Percentiles rank a stretch among this genome's conserved stretches.
Evolutionary conservation across 2,113 vertebrate genomes (phyloP).

Genomic region (Pachypanchax playfairii): DNA sequence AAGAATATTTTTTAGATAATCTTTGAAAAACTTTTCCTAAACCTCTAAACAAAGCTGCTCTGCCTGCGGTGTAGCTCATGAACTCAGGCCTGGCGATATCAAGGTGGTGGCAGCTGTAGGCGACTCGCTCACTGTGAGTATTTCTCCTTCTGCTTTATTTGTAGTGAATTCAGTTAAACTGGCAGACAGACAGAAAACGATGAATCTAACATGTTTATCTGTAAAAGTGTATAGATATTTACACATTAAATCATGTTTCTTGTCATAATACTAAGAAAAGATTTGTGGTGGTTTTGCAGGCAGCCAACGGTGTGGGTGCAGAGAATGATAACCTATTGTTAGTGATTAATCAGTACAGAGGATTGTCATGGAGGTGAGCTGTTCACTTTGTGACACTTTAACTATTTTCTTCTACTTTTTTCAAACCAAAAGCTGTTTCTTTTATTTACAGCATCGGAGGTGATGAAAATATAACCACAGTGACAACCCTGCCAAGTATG

Average conservation of each 20-base stretch:
- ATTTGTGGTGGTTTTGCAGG: slow-evolving; percentile 68
- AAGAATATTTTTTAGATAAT: neutral
- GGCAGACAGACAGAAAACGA: too few relatives aligned
- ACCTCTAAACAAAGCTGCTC: neutral
- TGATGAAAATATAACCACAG: slow-evolving; percentile 76
- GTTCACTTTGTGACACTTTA: neutral
- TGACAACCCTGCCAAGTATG: slow-evolving; percentile 94
- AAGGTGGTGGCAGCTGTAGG: slow-evolving; percentile 90
- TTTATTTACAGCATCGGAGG: slow-evolving; percentile 85
- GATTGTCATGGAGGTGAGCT: slow-evolving; percentile 88
- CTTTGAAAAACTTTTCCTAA: neutral
- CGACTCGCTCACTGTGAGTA: slow-evolving; percentile 91
- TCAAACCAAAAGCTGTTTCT: neutral
- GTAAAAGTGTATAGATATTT: too few relatives aligned
- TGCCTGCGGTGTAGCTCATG: slow-evolving; percentile 81
- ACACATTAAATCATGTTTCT: too few relatives aligned
- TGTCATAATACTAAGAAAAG: too few relatives aligned
- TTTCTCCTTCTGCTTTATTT: neutral
- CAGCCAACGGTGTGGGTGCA: slow-evolving; percentile 87
- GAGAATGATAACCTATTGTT: slow-evolving; percentile 73
- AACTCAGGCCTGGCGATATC: slow-evolving; percentile 88
- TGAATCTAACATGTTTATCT: too few relatives aligned
- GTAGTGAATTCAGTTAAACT: too few relatives aligned
- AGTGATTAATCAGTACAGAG: slow-evolving; percentile 83
- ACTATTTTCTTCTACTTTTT: neutral